Percentiles rank a stretch among this genome's conserved stretches.
These are phyloP conservation scores for Oceanites oceanicus DNA, from an alignment of 2,113 vertebrate species.

Conservation along the genomic window DNA sequence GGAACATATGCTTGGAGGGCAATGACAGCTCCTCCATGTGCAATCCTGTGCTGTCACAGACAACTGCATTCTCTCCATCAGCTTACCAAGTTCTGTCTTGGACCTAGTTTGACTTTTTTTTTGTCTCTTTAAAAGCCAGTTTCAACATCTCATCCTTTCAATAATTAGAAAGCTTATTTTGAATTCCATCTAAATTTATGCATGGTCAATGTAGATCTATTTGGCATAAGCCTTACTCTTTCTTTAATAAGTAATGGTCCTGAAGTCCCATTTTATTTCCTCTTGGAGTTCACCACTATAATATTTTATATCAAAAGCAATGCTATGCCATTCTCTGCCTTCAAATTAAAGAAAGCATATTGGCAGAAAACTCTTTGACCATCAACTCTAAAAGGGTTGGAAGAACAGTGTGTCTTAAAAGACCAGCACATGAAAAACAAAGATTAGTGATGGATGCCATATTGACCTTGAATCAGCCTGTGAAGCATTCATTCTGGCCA, in stretches of 20 bases:
- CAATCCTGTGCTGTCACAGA: background rate
- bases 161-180: background rate
- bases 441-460: background rate
- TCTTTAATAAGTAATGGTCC: background rate
- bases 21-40: background rate
- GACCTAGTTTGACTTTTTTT: background rate
- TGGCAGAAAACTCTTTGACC: background rate
- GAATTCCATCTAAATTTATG: conserved; percentile 14
- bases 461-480: background rate
- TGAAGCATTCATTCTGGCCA: background rate
- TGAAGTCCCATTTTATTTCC: background rate
- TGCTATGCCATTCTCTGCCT: background rate
- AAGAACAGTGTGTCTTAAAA: background rate
- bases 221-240: background rate
- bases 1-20: background rate
- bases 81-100: background rate
- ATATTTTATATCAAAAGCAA: background rate
- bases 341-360: background rate
- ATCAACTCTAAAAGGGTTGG: background rate
- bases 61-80: background rate
- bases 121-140: background rate
- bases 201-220: background rate
- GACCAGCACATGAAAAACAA: background rate
- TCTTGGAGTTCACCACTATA: background rate
- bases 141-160: background rate